Percentiles rank a stretch among this genome's conserved stretches.
phyloP scores from a whole-genome alignment of 2,888 invertebrate genomes.

The Malacosoma neustria region DNA sequence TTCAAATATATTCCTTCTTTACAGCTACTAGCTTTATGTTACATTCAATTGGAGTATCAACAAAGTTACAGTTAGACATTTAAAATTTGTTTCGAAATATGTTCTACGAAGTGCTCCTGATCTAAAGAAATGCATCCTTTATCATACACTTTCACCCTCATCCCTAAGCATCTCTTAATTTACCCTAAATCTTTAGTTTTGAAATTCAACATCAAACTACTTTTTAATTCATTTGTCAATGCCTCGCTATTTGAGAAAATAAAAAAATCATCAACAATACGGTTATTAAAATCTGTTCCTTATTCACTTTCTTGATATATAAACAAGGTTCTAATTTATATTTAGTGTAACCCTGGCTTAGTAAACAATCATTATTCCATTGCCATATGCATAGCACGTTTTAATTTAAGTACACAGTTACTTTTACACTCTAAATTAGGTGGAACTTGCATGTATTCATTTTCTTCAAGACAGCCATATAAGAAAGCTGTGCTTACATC shows the following conservation, averaged over 20 bases:
- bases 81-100: too few relatives aligned
- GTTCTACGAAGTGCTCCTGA: too few relatives aligned
- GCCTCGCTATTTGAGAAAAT: slow-evolving; percentile 6
- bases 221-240: slow-evolving; percentile 1
- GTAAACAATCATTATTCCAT: slow-evolving; percentile 8
- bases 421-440: slow-evolving; percentile 1
- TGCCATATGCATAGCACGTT: slow-evolving; percentile 8
- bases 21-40: too few relatives aligned
- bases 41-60: too few relatives aligned
- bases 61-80: too few relatives aligned
- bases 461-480: slow-evolving; percentile 5
- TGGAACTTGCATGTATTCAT: slow-evolving; percentile 1
- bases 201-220: slow-evolving; percentile 1
- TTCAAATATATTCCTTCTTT: too few relatives aligned
- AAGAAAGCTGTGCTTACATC: slow-evolving; percentile 7
- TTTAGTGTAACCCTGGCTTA: slow-evolving; percentile 1
- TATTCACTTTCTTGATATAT: slow-evolving; percentile 4
- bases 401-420: slow-evolving; percentile 6
- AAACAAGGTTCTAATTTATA: slow-evolving; percentile 8
- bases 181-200: too few relatives aligned
- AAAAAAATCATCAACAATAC: slow-evolving; percentile 12
- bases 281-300: slow-evolving; percentile 2
- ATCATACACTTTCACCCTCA: slow-evolving; percentile 6
- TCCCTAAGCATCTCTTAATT: slow-evolving; percentile 10
- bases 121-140: background rate